These are phyloP conservation scores for Lampris megalopsis DNA, from an alignment of 2,113 vertebrate species.

Conservation along the genomic window DNA sequence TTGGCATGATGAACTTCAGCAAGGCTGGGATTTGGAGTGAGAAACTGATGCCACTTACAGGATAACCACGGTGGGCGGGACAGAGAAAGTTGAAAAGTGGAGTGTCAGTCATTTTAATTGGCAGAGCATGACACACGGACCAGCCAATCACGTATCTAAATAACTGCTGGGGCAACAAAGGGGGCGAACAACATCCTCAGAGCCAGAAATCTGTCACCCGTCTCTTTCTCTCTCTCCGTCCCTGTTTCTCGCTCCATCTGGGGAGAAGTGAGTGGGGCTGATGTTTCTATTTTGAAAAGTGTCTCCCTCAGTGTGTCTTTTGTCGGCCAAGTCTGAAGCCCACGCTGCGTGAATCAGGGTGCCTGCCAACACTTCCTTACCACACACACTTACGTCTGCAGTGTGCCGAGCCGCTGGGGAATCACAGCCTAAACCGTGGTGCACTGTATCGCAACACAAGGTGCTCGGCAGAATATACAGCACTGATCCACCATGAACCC, in stretches of 20 bases:
- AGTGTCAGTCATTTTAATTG: neutral
- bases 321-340: constrained; percentile 68
- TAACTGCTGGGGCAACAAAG: neutral
- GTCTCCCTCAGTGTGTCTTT: constrained; percentile 60
- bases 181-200: neutral
- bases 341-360: constrained; percentile 59
- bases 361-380: constrained; percentile 64
- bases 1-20: constrained; percentile 12
- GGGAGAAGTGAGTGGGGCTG: constrained; percentile 44
- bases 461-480: constrained; percentile 58
- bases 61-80: too few relatives aligned
- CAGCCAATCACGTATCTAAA: constrained; percentile 14
- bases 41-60: neutral
- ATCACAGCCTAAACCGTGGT: constrained; percentile 59
- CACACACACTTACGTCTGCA: constrained; percentile 62
- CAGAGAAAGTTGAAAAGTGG: neutral
- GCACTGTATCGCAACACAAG: constrained; percentile 64
- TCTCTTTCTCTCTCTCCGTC: constrained; percentile 27
- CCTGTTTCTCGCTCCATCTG: constrained; percentile 48
- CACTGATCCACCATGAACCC: constrained; percentile 28
- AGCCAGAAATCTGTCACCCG: constrained; percentile 18
- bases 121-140: constrained; percentile 16
- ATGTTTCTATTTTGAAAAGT: constrained; percentile 66
- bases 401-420: constrained; percentile 49
- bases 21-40: neutral